Conservation (phyloP, 2,797 vertebrate species). For the Bovichtus variegatus region DNA sequence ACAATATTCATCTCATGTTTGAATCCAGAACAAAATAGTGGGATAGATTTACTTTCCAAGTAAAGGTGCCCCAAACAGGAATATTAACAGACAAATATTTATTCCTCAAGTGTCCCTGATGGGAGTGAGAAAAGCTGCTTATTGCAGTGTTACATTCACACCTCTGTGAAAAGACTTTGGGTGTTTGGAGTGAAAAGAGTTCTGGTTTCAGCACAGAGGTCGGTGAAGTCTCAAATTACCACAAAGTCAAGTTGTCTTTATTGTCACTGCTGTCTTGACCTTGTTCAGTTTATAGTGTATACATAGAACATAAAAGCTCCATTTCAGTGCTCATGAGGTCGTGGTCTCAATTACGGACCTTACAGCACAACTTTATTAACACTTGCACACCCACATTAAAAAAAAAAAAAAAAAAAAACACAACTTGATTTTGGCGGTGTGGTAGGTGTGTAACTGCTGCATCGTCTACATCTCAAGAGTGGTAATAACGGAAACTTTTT, state of each 20-base stretch:
- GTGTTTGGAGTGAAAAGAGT: constrained; percentile 2
- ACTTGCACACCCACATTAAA: constrained; percentile 13
- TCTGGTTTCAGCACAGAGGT: constrained; percentile 44
- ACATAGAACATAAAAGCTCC: constrained; percentile 25
- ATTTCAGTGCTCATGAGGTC: constrained; percentile 18
- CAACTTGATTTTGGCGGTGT: background rate
- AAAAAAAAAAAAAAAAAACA: background rate
- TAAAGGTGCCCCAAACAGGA: too few relatives aligned
- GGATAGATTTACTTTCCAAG: too few relatives aligned
- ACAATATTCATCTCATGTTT: too few relatives aligned
- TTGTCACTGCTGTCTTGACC: constrained; percentile 54
- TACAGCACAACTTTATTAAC: constrained; percentile 16
- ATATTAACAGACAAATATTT: too few relatives aligned
- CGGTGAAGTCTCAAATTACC: constrained; percentile 30
- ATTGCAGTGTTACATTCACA: background rate
- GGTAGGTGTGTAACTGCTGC: background rate
- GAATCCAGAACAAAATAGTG: too few relatives aligned
- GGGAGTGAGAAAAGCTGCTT: too few relatives aligned
- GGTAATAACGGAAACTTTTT: background rate
- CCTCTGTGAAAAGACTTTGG: constrained; percentile 15
- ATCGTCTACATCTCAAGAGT: background rate
- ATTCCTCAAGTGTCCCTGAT: too few relatives aligned
- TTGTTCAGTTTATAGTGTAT: constrained; percentile 23
- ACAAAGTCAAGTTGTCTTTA: constrained; percentile 26
- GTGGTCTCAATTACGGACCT: constrained; percentile 43